Conservation (phyloP, 1,140 invertebrate genomes). For the Forficula auricularia region DNA sequence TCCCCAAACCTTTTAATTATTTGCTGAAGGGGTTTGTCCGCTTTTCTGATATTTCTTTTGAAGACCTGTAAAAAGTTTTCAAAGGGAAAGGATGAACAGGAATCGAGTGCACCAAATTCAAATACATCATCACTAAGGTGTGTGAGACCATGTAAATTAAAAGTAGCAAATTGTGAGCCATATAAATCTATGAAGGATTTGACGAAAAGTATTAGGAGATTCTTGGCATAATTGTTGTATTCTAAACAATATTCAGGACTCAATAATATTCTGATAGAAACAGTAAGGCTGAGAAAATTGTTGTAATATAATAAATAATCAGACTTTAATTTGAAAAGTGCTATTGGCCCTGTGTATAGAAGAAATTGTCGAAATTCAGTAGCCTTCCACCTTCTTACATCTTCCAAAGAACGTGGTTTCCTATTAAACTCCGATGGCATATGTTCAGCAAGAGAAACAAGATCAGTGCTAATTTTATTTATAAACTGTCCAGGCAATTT, state of each 20-base stretch:
- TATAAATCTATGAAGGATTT: not conserved
- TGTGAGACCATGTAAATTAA: conserved; percentile 1
- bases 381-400: conserved; percentile 10
- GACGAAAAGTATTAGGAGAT: not conserved
- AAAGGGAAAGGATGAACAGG: not conserved
- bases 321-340: conserved; percentile 4
- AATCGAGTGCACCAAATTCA: conserved; percentile 3
- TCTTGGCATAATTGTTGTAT: not conserved
- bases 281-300: conserved; percentile 7
- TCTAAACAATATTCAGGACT: not conserved
- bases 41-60: conserved; percentile 5
- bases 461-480: not conserved
- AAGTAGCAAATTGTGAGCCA: not conserved
- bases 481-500: not conserved
- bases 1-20: conserved; percentile 3
- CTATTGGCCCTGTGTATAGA: conserved; percentile 10
- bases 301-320: conserved; percentile 4
- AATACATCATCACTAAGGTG: not conserved
- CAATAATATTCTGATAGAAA: conserved; percentile 7
- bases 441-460: not conserved
- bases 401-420: conserved; percentile 12
- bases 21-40: conserved; percentile 5
- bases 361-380: conserved; percentile 15
- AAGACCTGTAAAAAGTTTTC: not conserved
- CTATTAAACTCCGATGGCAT: conserved; percentile 17